These are phyloP conservation scores for Sylvilagus bachmani DNA, from an alignment of 2,113 vertebrate species.

Conservation along the genomic window DNA sequence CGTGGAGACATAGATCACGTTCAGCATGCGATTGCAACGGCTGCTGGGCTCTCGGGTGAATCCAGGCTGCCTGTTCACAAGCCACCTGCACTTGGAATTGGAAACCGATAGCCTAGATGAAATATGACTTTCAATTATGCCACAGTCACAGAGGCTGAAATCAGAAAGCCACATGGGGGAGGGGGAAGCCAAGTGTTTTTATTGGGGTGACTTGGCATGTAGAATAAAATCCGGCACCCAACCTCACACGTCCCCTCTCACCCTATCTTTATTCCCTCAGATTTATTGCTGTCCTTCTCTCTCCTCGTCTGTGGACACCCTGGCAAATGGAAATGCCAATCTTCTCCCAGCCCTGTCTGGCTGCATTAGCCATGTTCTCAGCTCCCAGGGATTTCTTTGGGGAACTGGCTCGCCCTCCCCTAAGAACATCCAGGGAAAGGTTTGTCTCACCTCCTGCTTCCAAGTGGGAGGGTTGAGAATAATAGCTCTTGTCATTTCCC, in stretches of 20 bases:
- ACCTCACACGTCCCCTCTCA: background rate
- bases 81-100: background rate
- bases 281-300: background rate
- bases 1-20: background rate
- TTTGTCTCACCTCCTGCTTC: conserved; percentile 51
- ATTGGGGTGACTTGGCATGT: background rate
- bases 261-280: background rate
- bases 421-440: background rate
- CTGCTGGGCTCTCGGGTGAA: conserved; percentile 21
- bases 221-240: background rate
- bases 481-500: conserved; percentile 76
- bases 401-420: conserved; percentile 27
- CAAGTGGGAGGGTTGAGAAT: conserved; percentile 56
- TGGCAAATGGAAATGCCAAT: background rate
- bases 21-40: background rate
- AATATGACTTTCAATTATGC: conserved; percentile 42
- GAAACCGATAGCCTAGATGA: conserved; percentile 42
- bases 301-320: background rate
- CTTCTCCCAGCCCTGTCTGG: background rate
- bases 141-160: conserved; percentile 18
- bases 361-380: background rate
- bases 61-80: background rate
- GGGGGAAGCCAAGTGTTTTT: background rate
- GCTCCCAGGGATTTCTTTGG: background rate
- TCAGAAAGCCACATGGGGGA: conserved; percentile 12